Conservation (phyloP, 2,113 vertebrate genomes). For the Colaptes auratus region DNA sequence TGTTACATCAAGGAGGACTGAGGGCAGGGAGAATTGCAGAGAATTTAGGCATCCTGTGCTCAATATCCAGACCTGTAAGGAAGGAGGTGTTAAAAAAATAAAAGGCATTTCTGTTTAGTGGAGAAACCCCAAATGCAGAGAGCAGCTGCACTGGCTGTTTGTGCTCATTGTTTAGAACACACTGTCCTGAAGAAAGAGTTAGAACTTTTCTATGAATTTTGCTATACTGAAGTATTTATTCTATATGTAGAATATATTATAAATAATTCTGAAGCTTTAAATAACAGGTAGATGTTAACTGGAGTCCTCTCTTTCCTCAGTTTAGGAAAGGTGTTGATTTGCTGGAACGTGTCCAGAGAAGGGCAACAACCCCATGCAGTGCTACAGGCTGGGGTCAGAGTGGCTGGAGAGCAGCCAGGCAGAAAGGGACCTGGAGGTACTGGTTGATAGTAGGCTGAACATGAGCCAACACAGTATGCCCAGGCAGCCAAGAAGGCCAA, state of each 20-base stretch:
- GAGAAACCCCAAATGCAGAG: neutral
- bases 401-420: too few relatives aligned
- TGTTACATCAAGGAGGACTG: neutral
- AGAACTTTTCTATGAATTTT: neutral
- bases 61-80: neutral
- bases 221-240: neutral
- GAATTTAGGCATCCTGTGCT: neutral
- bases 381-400: too few relatives aligned
- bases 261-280: neutral
- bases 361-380: too few relatives aligned
- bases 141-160: neutral
- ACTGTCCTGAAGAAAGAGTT: neutral
- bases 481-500: too few relatives aligned
- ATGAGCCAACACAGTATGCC: too few relatives aligned
- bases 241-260: neutral
- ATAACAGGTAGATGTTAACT: neutral
- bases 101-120: neutral
- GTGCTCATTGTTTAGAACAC: neutral
- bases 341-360: too few relatives aligned
- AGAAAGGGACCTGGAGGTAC: too few relatives aligned
- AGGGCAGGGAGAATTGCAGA: neutral
- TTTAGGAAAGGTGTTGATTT: too few relatives aligned
- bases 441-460: too few relatives aligned
- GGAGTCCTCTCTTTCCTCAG: neutral
- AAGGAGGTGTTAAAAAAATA: neutral